Evolutionary conservation across 2,113 vertebrate genomes (phyloP).

Genomic region (Alexandromys fortis): DNA sequence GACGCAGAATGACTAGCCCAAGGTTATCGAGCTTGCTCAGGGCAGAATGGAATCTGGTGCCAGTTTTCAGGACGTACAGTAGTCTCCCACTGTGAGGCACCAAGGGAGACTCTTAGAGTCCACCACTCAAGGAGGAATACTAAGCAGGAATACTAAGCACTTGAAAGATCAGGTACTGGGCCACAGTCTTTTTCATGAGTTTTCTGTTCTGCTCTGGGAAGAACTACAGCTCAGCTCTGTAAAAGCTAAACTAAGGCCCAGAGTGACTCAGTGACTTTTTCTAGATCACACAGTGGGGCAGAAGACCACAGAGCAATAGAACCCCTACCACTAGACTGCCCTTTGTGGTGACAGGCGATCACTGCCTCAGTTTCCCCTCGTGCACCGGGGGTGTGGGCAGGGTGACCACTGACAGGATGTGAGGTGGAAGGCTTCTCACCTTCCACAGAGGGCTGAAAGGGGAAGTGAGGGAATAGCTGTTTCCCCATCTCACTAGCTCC

Average conservation of each 20-base stretch:
- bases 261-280: neutral
- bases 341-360: neutral
- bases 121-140: neutral
- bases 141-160: neutral
- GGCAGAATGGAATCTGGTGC: neutral
- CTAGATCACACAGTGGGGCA: neutral
- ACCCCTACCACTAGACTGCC: neutral
- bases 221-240: neutral
- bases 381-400: neutral
- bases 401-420: neutral
- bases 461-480: conserved; percentile 50
- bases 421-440: neutral
- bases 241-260: neutral
- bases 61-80: neutral
- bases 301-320: neutral
- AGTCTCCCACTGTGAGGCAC: too few species aligned
- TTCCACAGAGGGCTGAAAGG: conserved; percentile 7
- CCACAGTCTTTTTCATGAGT: neutral
- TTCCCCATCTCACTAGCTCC: neutral
- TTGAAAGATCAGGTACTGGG: neutral
- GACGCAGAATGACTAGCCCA: too few species aligned
- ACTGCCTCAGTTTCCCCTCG: neutral
- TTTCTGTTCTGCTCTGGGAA: neutral
- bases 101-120: neutral
- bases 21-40: neutral